These are phyloP conservation scores for Calephelis perditalis DNA, from an alignment of 2,888 invertebrate genomes.

Conservation along the genomic window DNA sequence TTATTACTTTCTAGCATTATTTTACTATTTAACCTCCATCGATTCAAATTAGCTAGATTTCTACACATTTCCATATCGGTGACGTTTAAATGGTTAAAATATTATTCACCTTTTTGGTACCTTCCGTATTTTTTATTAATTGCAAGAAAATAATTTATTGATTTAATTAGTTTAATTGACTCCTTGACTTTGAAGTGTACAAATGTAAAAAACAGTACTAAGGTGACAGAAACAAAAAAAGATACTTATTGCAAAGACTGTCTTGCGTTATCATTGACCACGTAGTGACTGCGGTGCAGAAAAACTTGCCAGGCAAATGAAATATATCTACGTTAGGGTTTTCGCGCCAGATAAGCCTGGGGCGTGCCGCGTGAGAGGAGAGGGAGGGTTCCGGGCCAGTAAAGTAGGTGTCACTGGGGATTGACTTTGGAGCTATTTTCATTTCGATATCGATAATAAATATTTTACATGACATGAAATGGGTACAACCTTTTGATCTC, in stretches of 20 bases:
- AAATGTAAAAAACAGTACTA: conserved; percentile 33
- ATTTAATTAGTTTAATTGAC: conserved; percentile 5
- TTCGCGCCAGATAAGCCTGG: conserved; percentile 53
- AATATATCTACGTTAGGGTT: conserved; percentile 55
- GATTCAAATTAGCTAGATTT: no score
- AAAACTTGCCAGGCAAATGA: conserved; percentile 47
- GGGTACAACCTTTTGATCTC: no score
- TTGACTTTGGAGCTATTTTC: conserved; percentile 21
- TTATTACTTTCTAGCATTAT: no score
- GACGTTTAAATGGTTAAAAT: no score
- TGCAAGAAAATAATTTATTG: conserved; percentile 1
- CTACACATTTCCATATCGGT: no score
- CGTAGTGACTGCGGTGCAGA: conserved; percentile 31
- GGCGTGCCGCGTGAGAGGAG: conserved; percentile 31
- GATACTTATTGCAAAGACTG: conserved; percentile 6
- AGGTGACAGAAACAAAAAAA: conserved; percentile 31
- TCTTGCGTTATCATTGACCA: conserved; percentile 1
- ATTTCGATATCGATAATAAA: conserved; percentile 18
- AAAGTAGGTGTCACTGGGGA: conserved; percentile 53
- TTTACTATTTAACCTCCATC: no score
- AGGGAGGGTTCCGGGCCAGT: conserved; percentile 44
- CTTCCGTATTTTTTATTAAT: neutral
- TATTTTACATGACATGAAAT: no score
- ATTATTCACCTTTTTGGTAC: no score
- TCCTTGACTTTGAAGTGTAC: conserved; percentile 14